These are phyloP conservation scores for Chaetophractus vellerosus DNA, from an alignment of 2,797 vertebrate species.

Conservation along the genomic window DNA sequence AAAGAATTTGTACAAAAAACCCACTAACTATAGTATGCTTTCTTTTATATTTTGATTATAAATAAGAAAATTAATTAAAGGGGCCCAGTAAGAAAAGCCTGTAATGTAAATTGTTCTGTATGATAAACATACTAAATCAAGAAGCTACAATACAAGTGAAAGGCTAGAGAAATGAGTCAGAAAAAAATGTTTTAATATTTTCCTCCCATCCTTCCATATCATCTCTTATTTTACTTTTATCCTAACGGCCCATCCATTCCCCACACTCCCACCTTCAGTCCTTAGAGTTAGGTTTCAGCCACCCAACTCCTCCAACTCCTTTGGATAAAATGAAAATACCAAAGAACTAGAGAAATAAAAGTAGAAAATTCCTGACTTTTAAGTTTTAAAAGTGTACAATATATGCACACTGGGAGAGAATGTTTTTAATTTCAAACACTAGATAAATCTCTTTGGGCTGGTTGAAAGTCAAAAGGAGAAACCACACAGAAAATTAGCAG, in stretches of 20 bases:
- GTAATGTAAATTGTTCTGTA: background rate
- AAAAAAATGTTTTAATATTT: background rate
- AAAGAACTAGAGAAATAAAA: background rate
- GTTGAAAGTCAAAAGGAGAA: background rate
- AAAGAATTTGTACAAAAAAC: no score
- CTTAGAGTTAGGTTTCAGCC: background rate
- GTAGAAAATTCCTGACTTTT: background rate
- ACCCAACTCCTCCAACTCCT: background rate
- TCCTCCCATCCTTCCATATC: background rate
- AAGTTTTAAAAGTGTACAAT: background rate
- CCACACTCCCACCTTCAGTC: background rate
- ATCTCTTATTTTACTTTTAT: constrained; percentile 16
- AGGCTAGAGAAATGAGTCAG: constrained; percentile 33
- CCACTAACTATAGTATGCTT: background rate
- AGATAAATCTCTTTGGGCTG: background rate
- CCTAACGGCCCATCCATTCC: background rate
- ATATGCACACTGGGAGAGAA: background rate
- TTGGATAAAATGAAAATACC: background rate
- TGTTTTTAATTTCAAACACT: background rate
- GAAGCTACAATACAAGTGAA: background rate
- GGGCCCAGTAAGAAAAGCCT: background rate
- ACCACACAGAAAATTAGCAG: background rate
- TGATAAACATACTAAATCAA: background rate
- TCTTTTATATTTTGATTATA: background rate
- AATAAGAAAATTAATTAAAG: constrained; percentile 24